Conservation (phyloP, 2,113 vertebrate genomes). For the Gulo gulo region DNA sequence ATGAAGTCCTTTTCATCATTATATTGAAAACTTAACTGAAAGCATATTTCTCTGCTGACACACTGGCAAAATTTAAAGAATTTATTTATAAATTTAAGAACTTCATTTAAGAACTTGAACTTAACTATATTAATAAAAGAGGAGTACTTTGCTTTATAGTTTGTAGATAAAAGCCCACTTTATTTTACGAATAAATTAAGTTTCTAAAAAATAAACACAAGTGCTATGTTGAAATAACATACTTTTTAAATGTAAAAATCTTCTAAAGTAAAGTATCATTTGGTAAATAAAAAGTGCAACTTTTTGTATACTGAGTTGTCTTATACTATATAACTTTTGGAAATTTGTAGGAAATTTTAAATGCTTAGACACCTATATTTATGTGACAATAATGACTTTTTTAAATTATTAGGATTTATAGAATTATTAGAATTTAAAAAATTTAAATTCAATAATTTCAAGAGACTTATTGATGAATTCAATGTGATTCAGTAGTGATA, state of each 20-base stretch:
- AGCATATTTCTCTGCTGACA: background rate
- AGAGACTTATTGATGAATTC: background rate
- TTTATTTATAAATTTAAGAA: background rate
- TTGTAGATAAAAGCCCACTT: background rate
- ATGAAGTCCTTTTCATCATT: background rate
- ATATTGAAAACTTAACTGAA: background rate
- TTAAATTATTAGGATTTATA: background rate
- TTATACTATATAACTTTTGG: background rate
- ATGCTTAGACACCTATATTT: background rate
- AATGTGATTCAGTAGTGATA: background rate
- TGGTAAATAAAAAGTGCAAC: background rate
- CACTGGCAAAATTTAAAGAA: background rate
- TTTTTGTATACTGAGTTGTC: conserved; percentile 9
- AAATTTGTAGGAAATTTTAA: conserved; percentile 12
- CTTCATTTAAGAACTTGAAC: conserved; percentile 7
- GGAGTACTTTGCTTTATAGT: background rate
- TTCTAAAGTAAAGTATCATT: conserved; percentile 22
- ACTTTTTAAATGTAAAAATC: background rate
- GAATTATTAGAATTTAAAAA: background rate
- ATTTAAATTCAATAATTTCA: conserved; percentile 3
- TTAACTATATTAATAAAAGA: conserved; percentile 8
- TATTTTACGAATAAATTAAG: background rate
- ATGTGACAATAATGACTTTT: background rate
- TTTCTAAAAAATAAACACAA: conserved; percentile 3
- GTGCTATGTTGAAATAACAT: background rate